phyloP scores from a whole-genome alignment of 92 coral and sea anemone genomes.

The Epizoanthus illoricatus region DNA sequence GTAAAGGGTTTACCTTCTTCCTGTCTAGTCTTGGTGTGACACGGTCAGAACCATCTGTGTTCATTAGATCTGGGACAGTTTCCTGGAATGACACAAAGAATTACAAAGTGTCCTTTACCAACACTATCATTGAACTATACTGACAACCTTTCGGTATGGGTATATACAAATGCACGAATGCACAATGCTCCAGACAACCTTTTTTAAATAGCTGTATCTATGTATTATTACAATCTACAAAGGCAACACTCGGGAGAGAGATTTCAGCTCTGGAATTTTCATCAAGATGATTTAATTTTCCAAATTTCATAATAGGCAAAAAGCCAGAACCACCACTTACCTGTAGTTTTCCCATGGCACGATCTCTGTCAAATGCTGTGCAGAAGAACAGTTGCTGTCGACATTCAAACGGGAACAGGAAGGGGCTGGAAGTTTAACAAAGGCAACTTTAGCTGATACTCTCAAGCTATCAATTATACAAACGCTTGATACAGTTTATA shows the following conservation, averaged over 20 bases:
- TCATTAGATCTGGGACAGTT: conserved; percentile 92
- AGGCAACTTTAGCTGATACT: neutral
- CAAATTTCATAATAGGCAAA: neutral
- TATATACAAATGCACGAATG: too few relatives aligned
- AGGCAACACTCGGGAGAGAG: too few relatives aligned
- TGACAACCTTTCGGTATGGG: neutral
- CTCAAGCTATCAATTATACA: neutral
- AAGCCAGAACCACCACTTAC: conserved; percentile 41
- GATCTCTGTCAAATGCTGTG: conserved; percentile 97
- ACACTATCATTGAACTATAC: neutral
- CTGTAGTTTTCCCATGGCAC: conserved; percentile 98
- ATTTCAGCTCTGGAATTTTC: too few relatives aligned
- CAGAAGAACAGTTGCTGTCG: conserved; percentile 97
- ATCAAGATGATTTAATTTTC: too few relatives aligned
- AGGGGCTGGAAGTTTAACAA: conserved; percentile 71
- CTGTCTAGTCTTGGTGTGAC: conserved; percentile 97
- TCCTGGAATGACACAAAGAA: conserved; percentile 56
- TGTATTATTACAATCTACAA: too few relatives aligned
- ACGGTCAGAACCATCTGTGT: conserved; percentile 96
- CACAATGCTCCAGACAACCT: too few relatives aligned
- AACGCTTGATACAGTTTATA: neutral
- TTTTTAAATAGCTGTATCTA: too few relatives aligned
- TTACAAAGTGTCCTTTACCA: neutral
- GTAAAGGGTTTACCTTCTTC: conserved; percentile 68
- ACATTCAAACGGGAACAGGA: conserved; percentile 97